Evolutionary conservation across 2,113 vertebrate species (phyloP), one percentile per base, ranked within the genome.

Genomic region (Paralichthys olivaceus): DNA sequence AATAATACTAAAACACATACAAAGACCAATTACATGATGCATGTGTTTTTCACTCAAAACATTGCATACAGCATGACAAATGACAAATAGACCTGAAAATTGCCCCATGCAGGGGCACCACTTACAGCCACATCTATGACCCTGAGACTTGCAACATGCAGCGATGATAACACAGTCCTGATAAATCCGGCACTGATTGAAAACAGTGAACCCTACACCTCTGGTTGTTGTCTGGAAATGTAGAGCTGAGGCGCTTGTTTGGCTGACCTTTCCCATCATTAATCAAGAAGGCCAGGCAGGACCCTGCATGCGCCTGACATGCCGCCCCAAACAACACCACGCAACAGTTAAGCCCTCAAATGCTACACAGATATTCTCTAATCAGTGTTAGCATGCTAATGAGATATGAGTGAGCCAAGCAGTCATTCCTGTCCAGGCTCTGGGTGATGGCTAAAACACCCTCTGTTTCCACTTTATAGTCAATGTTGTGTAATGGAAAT

Each of bases 191-290:
- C 2, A 37, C 64, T 89, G 92, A 93, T 72, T 87, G 91, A 90
- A 91, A 90, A 90, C 91, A 90, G 87, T 74, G 81, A 92, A 87
- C 60, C 69, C 84, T 85, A 84, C 87, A 87, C 88, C 75, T 84
- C 77, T 87, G 81, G 75, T 71, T 85, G 89, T 79, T 88, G 75
- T 90, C 81, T 88, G 85, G 70, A 86, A 87, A 79, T 72, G 78
- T 82, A 85, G 77, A 87, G 58, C 75, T 56, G 37, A 62, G 67
- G 66, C 77, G 79, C 63, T 72, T 43, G 77, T 85, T 80, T 69
- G 77, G 79, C 79, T 87, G 80, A 86, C 85, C 86, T 91, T 88
- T 90, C 87, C 86, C 84, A 87, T 87, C 87, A 88, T 91, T 86
- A 90, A 89, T 91, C 80, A 90, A 45, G 4, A 23, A 20, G 37